Evolutionary conservation across 2,113 vertebrate genomes (phyloP).

Genomic region (Pycnonotus jocosus): DNA sequence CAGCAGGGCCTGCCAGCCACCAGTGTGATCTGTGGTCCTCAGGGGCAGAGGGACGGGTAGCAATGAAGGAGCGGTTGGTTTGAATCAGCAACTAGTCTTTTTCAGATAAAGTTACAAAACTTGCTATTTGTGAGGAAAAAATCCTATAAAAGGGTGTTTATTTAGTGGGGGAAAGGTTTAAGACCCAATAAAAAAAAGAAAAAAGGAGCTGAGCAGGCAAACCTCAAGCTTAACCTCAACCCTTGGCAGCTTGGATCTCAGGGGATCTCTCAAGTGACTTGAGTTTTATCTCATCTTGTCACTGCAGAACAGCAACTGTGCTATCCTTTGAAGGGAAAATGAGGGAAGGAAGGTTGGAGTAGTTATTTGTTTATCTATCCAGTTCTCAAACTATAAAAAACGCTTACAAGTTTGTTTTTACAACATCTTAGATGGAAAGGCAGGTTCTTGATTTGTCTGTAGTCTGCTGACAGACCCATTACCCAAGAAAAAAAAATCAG

Average conservation of each 20-base stretch:
- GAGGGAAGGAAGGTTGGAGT: background rate
- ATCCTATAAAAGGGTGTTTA: constrained; percentile 40
- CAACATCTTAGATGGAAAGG: background rate
- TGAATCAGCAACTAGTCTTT: constrained; percentile 16
- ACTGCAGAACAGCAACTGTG: background rate
- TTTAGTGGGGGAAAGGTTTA: constrained; percentile 55
- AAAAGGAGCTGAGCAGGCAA: constrained; percentile 44
- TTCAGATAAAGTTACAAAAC: constrained; percentile 13
- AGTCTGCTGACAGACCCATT: background rate
- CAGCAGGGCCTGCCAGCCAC: background rate
- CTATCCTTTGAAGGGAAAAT: background rate
- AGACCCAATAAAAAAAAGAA: constrained; percentile 19
- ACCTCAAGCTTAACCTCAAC: constrained; percentile 41
- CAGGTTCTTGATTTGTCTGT: background rate
- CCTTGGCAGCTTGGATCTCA: background rate
- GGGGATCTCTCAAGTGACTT: background rate
- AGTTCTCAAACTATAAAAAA: background rate
- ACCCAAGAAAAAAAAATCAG: background rate
- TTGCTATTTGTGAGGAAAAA: background rate
- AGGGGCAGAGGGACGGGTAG: background rate
- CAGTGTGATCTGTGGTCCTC: rapidly evolving
- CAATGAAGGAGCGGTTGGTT: background rate
- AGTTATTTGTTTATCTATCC: background rate
- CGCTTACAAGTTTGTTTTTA: background rate
- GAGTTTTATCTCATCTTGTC: constrained; percentile 37